Base-by-base conservation (phyloP, 2,113 vertebrate genomes). In the Chroicocephalus ridibundus region DNA sequence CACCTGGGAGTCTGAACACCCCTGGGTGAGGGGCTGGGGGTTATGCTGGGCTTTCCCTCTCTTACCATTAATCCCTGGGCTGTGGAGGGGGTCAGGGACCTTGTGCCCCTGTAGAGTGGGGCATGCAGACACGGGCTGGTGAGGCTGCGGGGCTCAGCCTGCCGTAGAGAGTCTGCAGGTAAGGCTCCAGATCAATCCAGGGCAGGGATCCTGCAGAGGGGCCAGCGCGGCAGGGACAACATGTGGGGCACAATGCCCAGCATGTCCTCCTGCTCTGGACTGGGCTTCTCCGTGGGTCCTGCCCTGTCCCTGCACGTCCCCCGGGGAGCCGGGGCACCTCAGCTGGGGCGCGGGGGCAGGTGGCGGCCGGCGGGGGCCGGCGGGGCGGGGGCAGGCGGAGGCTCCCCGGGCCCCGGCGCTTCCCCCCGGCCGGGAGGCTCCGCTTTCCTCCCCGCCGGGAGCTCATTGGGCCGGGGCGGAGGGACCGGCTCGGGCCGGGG, bases 391-490 rank as follows among this genome's bases (percentile, higher is more conserved):
- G 85, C 90, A 51, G 82, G 71, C 86, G 61, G 82, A 54, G 78
- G 72, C 32, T 74, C 72, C 82, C 94, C 77, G 90, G 29, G 64
- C 58, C 81, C 68, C 81, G 76, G 80, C 69, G 85, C 57, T 92
- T 81, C 89, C 89, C 93, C 85, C 82, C 71, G 77, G 38, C 65
- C 86, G 52, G 70, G 85, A 82, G 86, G 86, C 86, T 79, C 82
- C 90, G 85, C 36, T 94, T 91, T 92, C 81, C 90, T 54, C 66
- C 38, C 74, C 68, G 74, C 80, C 86, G 46, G 70, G 64, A 86
- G 75, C 91, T 91, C 82, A 78, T 69, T 82, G 77, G 82, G 82
- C 54, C 76, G 90, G 89, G 79, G 88, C 92, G 92, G 82, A 94
- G 87, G 82, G 78, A 87, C 83, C 83, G 77, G 75, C 86, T 60